A percentile compares a stretch with the other conserved stretches of the same genome.
Evolutionary conservation across 2,797 vertebrate species (phyloP).

Genomic region (Cyprinodon diabolis): DNA sequence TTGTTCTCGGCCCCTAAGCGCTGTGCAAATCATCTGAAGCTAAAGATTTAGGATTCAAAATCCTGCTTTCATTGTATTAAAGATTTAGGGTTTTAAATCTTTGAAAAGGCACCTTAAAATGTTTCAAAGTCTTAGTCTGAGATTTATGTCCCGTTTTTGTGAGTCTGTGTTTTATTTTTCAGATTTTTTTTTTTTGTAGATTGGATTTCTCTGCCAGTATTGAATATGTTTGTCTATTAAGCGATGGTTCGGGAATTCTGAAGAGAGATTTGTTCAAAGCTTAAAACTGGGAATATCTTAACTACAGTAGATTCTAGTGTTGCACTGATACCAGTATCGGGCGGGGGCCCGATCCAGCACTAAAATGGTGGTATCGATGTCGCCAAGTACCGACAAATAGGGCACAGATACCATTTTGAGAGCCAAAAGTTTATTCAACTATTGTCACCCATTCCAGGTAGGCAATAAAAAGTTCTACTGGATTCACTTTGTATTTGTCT

Average conservation of each 20-base stretch:
- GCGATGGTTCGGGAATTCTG: background rate
- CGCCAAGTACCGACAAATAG: no score
- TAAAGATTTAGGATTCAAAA: background rate
- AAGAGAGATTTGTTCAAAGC: background rate
- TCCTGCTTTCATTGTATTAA: background rate
- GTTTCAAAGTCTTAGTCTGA: constrained; percentile 7
- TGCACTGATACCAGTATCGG: no score
- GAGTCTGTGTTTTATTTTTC: background rate
- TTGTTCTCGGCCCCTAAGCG: background rate
- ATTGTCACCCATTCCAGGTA: no score
- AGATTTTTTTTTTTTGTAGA: background rate
- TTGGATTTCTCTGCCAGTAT: background rate
- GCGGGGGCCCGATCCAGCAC: no score
- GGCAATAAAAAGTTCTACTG: no score
- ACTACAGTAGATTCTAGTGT: background rate
- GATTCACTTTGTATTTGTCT: no score
- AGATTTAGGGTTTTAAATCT: background rate
- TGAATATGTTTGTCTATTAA: background rate
- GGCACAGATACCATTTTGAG: no score
- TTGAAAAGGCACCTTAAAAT: background rate
- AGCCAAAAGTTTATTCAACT: no score
- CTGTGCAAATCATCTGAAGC: background rate
- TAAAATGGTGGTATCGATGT: no score
- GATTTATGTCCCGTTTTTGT: constrained; percentile 6
- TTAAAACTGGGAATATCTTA: background rate